phyloP scores from a whole-genome alignment of 2,888 invertebrate genomes.

The Synanthedon formicaeformis region DNA sequence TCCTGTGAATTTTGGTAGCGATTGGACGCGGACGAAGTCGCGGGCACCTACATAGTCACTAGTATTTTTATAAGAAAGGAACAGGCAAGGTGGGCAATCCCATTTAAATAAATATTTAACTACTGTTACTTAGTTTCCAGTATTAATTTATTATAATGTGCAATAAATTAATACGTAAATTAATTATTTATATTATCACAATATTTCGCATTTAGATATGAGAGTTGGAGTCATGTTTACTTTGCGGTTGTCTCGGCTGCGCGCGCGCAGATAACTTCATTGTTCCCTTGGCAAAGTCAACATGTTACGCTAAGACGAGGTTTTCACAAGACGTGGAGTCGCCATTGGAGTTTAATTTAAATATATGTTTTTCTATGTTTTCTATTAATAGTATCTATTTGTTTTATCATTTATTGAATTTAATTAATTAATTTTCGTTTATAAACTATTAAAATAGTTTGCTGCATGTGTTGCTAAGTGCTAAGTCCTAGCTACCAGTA shows the following conservation, averaged over 20 bases:
- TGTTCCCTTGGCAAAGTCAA: conserved; percentile 46
- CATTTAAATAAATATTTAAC: neutral
- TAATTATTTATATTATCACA: conserved; percentile 9
- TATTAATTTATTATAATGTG: neutral
- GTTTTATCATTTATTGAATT: neutral
- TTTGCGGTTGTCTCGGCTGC: conserved; percentile 8
- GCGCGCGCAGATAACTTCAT: conserved; percentile 33
- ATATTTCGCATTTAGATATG: neutral
- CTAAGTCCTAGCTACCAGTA: no score
- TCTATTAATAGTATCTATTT: neutral
- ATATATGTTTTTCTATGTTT: neutral
- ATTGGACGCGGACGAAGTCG: no score
- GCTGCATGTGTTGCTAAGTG: no score
- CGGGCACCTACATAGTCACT: no score
- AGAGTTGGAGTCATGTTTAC: no score
- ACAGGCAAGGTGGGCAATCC: neutral
- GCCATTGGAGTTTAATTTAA: conserved; percentile 2
- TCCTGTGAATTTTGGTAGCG: no score
- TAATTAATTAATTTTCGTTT: no score
- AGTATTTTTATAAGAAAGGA: no score
- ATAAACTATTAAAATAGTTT: no score
- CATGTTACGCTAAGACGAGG: conserved; percentile 13
- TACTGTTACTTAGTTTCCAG: neutral
- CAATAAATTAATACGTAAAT: no score
- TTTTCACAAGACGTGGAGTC: conserved; percentile 21